Percentiles rank a stretch among this genome's conserved stretches.
These are phyloP conservation scores for Hypomecis atomaria DNA, from an alignment of 2,888 invertebrate genomes.

Conservation along the genomic window DNA sequence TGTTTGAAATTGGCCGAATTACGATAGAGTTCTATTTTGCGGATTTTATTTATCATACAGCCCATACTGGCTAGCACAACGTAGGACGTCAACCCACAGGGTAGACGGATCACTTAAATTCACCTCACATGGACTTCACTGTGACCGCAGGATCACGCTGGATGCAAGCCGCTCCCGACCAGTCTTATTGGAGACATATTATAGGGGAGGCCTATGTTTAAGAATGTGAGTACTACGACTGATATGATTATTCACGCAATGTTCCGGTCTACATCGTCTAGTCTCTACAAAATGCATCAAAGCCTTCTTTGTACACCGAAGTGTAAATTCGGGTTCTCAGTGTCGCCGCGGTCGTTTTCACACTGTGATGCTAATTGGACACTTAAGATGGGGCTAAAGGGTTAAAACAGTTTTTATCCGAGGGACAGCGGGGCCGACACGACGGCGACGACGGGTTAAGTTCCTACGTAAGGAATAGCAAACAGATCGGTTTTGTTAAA, in stretches of 20 bases:
- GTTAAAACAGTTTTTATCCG: slow-evolving; percentile 79
- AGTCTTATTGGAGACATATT: no score
- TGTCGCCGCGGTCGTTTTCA: slow-evolving; percentile 82
- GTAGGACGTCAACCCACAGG: no score
- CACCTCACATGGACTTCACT: no score
- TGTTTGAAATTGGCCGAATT: no score
- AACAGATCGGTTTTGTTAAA: not conserved
- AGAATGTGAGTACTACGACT: no score
- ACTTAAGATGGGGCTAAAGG: slow-evolving; percentile 72
- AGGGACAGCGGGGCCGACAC: slow-evolving; percentile 61
- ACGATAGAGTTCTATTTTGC: no score
- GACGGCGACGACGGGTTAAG: slow-evolving; percentile 46
- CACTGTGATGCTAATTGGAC: slow-evolving; percentile 81
- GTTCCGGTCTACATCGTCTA: slow-evolving; percentile 45
- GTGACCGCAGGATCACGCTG: no score
- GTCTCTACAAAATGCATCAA: slow-evolving; percentile 66
- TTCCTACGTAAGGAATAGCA: not conserved
- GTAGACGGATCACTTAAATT: no score
- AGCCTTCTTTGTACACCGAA: slow-evolving; percentile 71
- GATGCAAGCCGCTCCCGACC: no score
- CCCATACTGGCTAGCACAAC: no score
- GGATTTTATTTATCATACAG: no score
- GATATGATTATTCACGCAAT: not conserved
- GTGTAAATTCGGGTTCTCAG: slow-evolving; percentile 77
- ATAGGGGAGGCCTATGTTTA: no score